Evolutionary conservation across 1,140 invertebrate genomes (phyloP), one percentile per base, ranked within the genome.

Genomic region (Papilio polytes): DNA sequence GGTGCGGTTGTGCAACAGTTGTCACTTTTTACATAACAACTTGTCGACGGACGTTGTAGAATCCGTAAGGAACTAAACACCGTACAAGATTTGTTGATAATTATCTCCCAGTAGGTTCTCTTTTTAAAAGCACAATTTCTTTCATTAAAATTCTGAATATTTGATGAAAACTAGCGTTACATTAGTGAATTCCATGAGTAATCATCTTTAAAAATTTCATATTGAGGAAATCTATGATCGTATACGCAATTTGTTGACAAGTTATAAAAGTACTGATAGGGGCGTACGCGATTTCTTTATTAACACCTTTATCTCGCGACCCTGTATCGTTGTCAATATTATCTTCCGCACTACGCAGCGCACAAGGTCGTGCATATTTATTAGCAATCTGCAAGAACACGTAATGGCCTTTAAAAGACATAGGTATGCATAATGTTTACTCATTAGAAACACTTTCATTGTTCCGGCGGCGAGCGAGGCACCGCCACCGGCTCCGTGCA

Each of bases 1-100:
- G 89, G 87, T 90, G 90, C 85, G 86, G 92, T 94, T 94, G 92
- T 94, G 93, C 89, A 94, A 94, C 86, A 86, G 90, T 92, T 93
- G 89, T 91, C 91, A 91, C 92, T 92, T 93, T 93, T 94, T 94
- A 94, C 90, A 93, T 94, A 94, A 94, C 89, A 78, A 78, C 86
- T 81, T 86, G 84, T 86, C 83, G 78, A 48, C 83, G 80, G 31
- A 78, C 22, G 26, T n/a, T 51, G 74, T 56, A 26, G 74, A 76
- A 78, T 78, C 77, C 41, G 56, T 63, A 66, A 36, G 41, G 77
- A 78, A 78, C n/a, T 66, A 9, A 66, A 22, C 22, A 20, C 70
- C 59, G 20, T 63, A 70, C 26, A 31, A 70, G 26, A 70, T 70
- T 70, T 31, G 26, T 70, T 1, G 4, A 12, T 22, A 59, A 59